These are phyloP conservation scores for Solenopsis invicta DNA, from an alignment of 1,140 invertebrate genomes.

Conservation along the genomic window DNA sequence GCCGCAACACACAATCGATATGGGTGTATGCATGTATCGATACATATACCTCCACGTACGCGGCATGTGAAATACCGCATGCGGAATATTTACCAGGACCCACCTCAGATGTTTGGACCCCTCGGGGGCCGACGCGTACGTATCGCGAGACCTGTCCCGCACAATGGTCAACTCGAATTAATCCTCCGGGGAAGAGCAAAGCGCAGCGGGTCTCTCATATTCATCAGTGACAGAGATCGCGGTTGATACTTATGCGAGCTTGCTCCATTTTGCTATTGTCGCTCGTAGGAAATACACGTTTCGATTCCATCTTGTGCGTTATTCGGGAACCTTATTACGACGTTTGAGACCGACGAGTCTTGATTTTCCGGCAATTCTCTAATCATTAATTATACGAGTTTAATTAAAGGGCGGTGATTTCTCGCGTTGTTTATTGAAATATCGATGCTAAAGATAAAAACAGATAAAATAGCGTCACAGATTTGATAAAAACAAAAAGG, in stretches of 20 bases:
- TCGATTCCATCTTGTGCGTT: neutral
- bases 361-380: neutral
- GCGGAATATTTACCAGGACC: constrained; percentile 43
- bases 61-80: constrained; percentile 38
- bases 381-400: neutral
- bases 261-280: neutral
- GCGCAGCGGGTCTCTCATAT: neutral
- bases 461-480: neutral
- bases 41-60: neutral
- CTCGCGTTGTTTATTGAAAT: neutral
- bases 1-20: constrained; percentile 19
- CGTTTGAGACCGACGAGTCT: neutral
- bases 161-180: constrained; percentile 38
- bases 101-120: constrained; percentile 36
- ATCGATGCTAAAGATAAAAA: neutral
- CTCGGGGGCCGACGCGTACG: constrained; percentile 16
- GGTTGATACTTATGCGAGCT: neutral
- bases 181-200: neutral
- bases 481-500: neutral
- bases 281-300: neutral
- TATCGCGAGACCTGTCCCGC: constrained; percentile 8
- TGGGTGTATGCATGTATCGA: neutral
- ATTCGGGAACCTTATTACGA: neutral
- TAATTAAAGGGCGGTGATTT: neutral
- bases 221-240: constrained; percentile 1